Conservation (phyloP, 2,797 vertebrate species). For the Apogon hyalosoma region DNA sequence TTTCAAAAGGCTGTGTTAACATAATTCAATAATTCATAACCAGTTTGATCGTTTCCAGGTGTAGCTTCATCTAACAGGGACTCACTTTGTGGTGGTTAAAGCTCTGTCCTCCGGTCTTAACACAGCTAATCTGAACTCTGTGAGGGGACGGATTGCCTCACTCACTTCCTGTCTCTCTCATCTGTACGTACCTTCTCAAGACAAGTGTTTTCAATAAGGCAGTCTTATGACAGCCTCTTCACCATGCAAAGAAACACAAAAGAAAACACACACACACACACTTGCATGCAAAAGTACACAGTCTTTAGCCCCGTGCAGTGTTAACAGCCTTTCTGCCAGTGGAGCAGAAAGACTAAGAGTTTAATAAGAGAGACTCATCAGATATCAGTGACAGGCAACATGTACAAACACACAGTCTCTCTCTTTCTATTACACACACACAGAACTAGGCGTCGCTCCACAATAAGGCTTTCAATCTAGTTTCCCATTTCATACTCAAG, state of each 20-base stretch:
- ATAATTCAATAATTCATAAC: slow-evolving; percentile 52
- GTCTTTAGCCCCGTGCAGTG: slow-evolving; percentile 17
- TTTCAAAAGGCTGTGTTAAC: slow-evolving; percentile 46
- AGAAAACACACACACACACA: slow-evolving; percentile 9
- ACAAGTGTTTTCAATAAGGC: slow-evolving; percentile 51
- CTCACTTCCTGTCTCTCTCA: not conserved
- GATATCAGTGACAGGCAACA: slow-evolving; percentile 48
- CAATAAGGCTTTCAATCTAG: slow-evolving; percentile 31
- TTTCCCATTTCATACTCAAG: slow-evolving; percentile 7
- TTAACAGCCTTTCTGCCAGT: slow-evolving; percentile 48
- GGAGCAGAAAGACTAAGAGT: slow-evolving; percentile 56
- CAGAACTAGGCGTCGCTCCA: slow-evolving; percentile 24
- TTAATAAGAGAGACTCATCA: slow-evolving; percentile 59
- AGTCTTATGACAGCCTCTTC: slow-evolving; percentile 37
- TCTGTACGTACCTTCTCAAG: slow-evolving; percentile 27
- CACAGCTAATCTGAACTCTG: not conserved
- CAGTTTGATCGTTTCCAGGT: slow-evolving; percentile 23
- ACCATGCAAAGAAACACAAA: slow-evolving; percentile 23
- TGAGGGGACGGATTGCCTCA: not conserved
- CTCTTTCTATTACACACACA: not conserved
- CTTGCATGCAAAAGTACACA: slow-evolving; percentile 5
- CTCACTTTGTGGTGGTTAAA: slow-evolving; percentile 4
- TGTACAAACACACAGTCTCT: slow-evolving; percentile 23
- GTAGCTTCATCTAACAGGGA: slow-evolving; percentile 20
- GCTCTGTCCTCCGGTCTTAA: slow-evolving; percentile 21